Conservation (phyloP, 92 coral and sea anemone species). For the Montipora capitata region DNA sequence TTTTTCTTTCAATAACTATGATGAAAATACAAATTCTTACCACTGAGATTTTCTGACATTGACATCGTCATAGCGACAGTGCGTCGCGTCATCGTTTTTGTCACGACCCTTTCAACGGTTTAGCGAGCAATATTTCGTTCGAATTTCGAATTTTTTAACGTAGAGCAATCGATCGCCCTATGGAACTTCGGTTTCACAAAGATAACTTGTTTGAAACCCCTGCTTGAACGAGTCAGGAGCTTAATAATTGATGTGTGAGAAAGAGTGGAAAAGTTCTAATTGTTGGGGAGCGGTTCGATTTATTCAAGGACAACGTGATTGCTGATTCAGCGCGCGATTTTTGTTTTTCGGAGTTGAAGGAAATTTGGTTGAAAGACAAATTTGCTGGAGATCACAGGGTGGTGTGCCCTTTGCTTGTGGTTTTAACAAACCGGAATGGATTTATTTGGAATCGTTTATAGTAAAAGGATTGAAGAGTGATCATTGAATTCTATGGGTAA, state of each 20-base stretch:
- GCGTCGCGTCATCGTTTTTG: constrained; percentile 99
- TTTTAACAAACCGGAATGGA: constrained; percentile 71
- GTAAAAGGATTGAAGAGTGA: constrained; percentile 79
- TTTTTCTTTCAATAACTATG: background rate
- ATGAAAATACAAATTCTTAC: constrained; percentile 83
- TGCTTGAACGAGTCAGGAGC: constrained; percentile 79
- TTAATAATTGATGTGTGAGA: constrained; percentile 90
- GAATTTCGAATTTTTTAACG: constrained; percentile 99
- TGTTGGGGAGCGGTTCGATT: constrained; percentile 96
- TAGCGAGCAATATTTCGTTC: constrained; percentile 99
- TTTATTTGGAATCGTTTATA: constrained; percentile 67
- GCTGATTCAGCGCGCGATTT: constrained; percentile 99
- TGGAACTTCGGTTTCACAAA: constrained; percentile 67
- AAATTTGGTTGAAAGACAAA: constrained; percentile 87
- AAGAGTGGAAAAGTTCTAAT: constrained; percentile 88
- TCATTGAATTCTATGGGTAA: constrained; percentile 86
- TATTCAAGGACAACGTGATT: constrained; percentile 95
- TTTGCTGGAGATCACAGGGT: constrained; percentile 80
- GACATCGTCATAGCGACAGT: constrained; percentile 96
- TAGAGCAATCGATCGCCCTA: constrained; percentile 90
- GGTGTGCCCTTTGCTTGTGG: constrained; percentile 79
- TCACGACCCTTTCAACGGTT: constrained; percentile 99
- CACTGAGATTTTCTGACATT: constrained; percentile 69
- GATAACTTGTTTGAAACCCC: constrained; percentile 40
- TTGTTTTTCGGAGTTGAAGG: constrained; percentile 94